phyloP scores from a whole-genome alignment of 2,113 vertebrate genomes.

The Corydoras maculifer region DNA sequence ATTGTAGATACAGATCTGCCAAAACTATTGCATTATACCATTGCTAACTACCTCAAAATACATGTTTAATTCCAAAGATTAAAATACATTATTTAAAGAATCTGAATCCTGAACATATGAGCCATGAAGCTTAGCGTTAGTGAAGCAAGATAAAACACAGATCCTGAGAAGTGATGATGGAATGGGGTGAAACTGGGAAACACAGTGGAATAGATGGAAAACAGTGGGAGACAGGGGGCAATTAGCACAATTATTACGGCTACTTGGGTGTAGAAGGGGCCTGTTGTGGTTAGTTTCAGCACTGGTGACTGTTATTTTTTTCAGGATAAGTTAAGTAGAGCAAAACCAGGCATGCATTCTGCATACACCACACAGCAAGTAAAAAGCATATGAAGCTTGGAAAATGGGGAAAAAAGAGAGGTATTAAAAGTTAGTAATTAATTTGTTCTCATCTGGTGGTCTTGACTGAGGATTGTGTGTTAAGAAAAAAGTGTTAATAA shows the following conservation, averaged over 20 bases:
- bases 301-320: slow-evolving; percentile 26
- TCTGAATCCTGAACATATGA: background rate
- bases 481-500: too few relatives aligned
- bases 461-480: slow-evolving; percentile 15
- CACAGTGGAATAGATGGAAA: background rate
- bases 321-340: slow-evolving; percentile 30
- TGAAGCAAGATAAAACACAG: slow-evolving; percentile 27
- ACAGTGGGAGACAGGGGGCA: slow-evolving; percentile 26
- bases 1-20: too few relatives aligned
- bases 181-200: slow-evolving; percentile 23
- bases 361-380: slow-evolving; percentile 19
- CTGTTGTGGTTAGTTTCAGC: background rate
- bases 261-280: background rate
- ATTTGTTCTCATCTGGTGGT: slow-evolving; percentile 36
- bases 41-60: too few relatives aligned
- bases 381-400: slow-evolving; percentile 39
- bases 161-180: slow-evolving; percentile 1
- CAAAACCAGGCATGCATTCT: slow-evolving; percentile 23
- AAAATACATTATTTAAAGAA: background rate
- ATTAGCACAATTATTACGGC: slow-evolving; percentile 33
- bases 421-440: slow-evolving; percentile 1
- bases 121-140: slow-evolving; percentile 15
- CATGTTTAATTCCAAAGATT: background rate
- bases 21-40: too few relatives aligned
- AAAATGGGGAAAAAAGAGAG: slow-evolving; percentile 43